Evolutionary conservation across 2,888 invertebrate genomes (phyloP).

Genomic region (Spatulosminthurus flaviceps): DNA sequence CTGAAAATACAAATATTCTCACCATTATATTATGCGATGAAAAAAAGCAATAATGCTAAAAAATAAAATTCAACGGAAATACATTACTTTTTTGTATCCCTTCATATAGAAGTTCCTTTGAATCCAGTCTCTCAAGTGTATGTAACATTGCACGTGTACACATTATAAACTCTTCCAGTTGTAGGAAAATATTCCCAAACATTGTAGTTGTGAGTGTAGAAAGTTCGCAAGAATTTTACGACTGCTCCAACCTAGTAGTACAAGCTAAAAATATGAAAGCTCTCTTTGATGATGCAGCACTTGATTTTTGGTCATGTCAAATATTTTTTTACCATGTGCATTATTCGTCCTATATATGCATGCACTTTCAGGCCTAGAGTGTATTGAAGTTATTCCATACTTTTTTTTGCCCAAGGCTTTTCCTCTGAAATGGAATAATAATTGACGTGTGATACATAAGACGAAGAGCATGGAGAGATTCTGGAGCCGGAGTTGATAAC

Average conservation of each 20-base stretch:
- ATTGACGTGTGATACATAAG: constrained; percentile 5
- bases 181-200: too few relatives aligned
- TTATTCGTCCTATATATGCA: not conserved
- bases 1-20: not conserved
- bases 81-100: constrained; percentile 6
- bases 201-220: too few relatives aligned
- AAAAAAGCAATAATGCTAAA: not conserved
- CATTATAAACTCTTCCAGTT: too few relatives aligned
- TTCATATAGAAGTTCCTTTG: too few relatives aligned
- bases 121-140: too few relatives aligned
- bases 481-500: not conserved
- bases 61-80: not conserved
- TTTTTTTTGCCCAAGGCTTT: not conserved
- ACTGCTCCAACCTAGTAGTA: too few relatives aligned
- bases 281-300: not conserved
- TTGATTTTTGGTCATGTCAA: constrained; percentile 6
- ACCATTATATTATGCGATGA: not conserved
- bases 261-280: not conserved
- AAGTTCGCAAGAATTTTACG: too few relatives aligned
- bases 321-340: not conserved
- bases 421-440: constrained; percentile 12
- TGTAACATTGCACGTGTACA: too few relatives aligned
- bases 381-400: not conserved
- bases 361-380: too few relatives aligned
- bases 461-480: not conserved